phyloP scores from a whole-genome alignment of 2,888 invertebrate genomes.

The Plusia festucae region DNA sequence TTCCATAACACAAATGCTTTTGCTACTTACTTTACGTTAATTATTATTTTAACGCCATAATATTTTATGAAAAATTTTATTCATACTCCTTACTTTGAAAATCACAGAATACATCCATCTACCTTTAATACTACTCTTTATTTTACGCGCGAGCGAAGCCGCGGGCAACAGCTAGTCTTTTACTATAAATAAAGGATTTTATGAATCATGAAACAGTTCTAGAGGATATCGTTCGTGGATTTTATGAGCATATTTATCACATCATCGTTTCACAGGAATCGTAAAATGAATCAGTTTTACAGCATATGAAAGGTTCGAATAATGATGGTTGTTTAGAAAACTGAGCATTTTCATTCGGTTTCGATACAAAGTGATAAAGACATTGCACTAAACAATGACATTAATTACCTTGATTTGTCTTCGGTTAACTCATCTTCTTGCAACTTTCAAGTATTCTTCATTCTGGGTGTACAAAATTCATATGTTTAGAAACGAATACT shows the following conservation, averaged over 20 bases:
- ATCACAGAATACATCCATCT: no score
- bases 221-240: slow-evolving; percentile 65
- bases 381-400: slow-evolving; percentile 10
- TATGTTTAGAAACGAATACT: neutral
- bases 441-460: neutral
- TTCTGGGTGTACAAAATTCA: neutral
- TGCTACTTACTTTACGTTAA: no score
- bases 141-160: no score
- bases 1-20: no score
- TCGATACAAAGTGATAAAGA: slow-evolving; percentile 7
- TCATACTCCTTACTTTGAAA: no score
- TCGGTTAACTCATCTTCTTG: neutral
- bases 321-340: slow-evolving; percentile 43
- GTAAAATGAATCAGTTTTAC: slow-evolving; percentile 70
- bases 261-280: slow-evolving; percentile 69
- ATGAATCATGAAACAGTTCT: slow-evolving; percentile 71
- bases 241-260: slow-evolving; percentile 71
- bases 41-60: no score
- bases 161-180: no score
- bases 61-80: no score
- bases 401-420: neutral
- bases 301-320: slow-evolving; percentile 47
- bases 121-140: no score
- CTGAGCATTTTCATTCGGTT: slow-evolving; percentile 29
- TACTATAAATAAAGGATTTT: slow-evolving; percentile 66